phyloP scores from a whole-genome alignment of 2,113 vertebrate genomes.

The Climacteris rufus region DNA sequence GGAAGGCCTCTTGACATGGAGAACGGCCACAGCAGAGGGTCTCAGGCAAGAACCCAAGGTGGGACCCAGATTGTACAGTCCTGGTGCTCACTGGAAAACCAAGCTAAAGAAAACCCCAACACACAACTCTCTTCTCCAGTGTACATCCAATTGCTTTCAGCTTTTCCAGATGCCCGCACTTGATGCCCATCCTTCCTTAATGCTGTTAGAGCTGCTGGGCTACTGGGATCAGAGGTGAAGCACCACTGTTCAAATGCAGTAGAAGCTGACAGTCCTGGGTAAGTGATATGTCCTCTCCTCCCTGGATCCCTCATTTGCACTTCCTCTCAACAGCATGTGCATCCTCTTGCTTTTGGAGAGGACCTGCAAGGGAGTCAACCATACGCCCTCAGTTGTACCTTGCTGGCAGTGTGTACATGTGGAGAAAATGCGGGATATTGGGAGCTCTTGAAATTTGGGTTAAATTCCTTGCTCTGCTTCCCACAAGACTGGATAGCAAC shows the following conservation, averaged over 20 bases:
- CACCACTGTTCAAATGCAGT: fast-evolving
- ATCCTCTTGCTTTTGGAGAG: not conserved
- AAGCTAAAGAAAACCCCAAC: fast-evolving
- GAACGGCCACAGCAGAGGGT: fast-evolving
- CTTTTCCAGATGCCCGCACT: not conserved
- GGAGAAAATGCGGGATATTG: not conserved
- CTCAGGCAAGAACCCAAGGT: not conserved
- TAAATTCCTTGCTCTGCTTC: not conserved
- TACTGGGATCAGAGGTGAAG: not conserved
- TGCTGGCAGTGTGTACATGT: not conserved
- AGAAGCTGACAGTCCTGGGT: not conserved
- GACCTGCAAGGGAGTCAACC: not conserved
- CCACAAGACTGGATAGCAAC: not conserved
- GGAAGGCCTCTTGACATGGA: fast-evolving
- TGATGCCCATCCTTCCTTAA: not conserved
- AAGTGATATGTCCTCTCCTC: not conserved
- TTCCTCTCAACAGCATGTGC: not conserved
- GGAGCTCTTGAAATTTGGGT: not conserved
- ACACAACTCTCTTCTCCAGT: not conserved
- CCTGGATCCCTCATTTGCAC: fast-evolving
- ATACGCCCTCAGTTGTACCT: fast-evolving
- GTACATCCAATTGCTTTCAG: not conserved
- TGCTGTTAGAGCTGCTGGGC: fast-evolving
- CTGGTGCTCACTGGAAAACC: fast-evolving
- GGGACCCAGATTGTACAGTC: fast-evolving